Conservation (phyloP, 2,113 vertebrate genomes). For the Chloebia gouldiae region DNA sequence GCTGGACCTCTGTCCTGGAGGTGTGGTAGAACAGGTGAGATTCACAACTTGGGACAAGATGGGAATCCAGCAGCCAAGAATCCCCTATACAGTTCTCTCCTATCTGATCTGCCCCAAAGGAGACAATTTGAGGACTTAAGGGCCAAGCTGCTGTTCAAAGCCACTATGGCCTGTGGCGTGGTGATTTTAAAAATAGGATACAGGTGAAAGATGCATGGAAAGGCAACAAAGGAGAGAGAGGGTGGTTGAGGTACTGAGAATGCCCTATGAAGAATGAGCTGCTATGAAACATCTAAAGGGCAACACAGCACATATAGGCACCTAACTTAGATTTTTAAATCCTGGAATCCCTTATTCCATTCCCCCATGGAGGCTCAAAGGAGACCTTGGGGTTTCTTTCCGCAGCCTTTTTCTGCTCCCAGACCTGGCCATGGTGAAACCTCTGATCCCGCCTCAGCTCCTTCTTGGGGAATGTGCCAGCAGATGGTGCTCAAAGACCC, state of each 20-base stretch:
- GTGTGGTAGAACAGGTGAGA: neutral
- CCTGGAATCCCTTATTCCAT: neutral
- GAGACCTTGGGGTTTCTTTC: neutral
- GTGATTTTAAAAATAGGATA: neutral
- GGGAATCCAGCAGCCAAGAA: neutral
- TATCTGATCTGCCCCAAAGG: neutral
- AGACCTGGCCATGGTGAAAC: neutral
- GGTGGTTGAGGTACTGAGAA: neutral
- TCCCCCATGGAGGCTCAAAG: neutral
- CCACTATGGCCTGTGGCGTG: no score
- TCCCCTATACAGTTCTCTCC: neutral
- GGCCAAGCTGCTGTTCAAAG: neutral
- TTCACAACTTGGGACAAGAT: neutral
- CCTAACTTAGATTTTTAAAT: neutral
- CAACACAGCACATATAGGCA: neutral
- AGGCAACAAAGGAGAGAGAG: neutral
- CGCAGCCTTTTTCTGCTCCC: neutral
- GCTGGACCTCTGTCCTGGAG: neutral
- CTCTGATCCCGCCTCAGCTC: accelerated
- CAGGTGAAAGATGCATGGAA: neutral
- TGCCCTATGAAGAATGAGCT: neutral
- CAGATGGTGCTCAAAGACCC: constrained; percentile 59
- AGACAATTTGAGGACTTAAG: neutral
- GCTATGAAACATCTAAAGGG: neutral
- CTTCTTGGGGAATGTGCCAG: neutral